Evolutionary conservation across 2,797 vertebrate species (phyloP), one percentile per base, ranked within the genome.

Genomic region (Microctenopoma steveboyesi): DNA sequence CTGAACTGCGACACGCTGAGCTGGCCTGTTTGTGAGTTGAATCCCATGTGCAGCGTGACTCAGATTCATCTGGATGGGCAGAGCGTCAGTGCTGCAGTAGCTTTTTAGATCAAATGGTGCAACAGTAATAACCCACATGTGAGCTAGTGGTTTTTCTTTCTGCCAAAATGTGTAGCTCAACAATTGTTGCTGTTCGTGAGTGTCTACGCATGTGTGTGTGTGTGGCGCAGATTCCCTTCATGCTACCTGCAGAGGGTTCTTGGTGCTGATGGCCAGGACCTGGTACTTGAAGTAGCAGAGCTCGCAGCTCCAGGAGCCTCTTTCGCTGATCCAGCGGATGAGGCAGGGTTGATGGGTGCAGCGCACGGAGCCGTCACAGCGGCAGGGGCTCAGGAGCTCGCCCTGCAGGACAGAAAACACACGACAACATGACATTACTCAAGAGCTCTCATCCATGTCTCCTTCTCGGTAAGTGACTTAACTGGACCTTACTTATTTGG

Each of bases 201-300:
- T 3, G 4, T 47, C 3, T 37, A 14, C 14, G 42, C 22, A 22
- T 15, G 14, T 15, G 33, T 33, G 35, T 48, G 65, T 60, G 27
- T 3, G 35, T 27, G 70, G 86, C 94, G 70, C 72, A 94, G 86
- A 85, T 94, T 94, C 74, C 93, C 94, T 94, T 95, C 5, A 0
- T 3, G 16, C 67, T 86, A 91, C 96, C 95, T 96, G 96, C 85
- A 96, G 89, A 1, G 95, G 95, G 86, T 96, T 96, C 87, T 95
- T 96, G 88, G 95, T 96, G 91, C 95, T 96, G 87, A 96, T 96
- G 40, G 95, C 95, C 89, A 96, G 85, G 77, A 96, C 96, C 86
- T 96, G 95, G 90, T 96, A 96, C 86, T 96, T 96, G 92, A 96
- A 96, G 89, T 96, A 96, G 87, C 96, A 96, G 55, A 96, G 93